Evolutionary conservation across 2,888 invertebrate genomes (phyloP).

Genomic region (Leptogaster cylindrica): DNA sequence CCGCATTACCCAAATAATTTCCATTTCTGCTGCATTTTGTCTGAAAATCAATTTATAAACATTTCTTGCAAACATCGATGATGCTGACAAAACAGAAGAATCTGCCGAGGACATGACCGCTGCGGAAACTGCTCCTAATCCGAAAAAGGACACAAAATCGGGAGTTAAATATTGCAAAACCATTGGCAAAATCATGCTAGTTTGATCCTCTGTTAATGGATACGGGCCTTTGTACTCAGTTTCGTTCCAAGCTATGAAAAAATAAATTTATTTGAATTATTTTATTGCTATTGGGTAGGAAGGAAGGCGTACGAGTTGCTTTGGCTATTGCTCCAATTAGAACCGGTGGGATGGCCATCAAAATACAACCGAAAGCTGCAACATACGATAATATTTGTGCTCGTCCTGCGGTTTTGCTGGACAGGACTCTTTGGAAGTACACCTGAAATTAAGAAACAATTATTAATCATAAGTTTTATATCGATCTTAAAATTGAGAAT

Average conservation of each 20-base stretch:
- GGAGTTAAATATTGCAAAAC: constrained; percentile 97
- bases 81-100: constrained; percentile 96
- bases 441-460: constrained; percentile 68
- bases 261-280: not conserved
- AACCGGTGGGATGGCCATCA: constrained; percentile 97
- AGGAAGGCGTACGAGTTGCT: constrained; percentile 76
- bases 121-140: constrained; percentile 97
- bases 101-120: constrained; percentile 99
- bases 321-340: constrained; percentile 97
- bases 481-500: no score
- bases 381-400: constrained; percentile 95
- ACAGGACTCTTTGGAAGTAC: constrained; percentile 96
- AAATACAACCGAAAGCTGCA: constrained; percentile 92
- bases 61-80: constrained; percentile 99
- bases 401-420: constrained; percentile 91
- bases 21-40: constrained; percentile 95
- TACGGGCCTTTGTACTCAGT: constrained; percentile 81
- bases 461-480: no score
- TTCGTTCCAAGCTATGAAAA: constrained; percentile 88
- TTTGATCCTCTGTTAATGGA: constrained; percentile 78
- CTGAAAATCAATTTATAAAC: constrained; percentile 97
- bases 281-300: not conserved
- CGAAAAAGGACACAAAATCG: constrained; percentile 94
- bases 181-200: constrained; percentile 95
- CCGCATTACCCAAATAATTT: constrained; percentile 97